phyloP scores from a whole-genome alignment of 2,888 invertebrate genomes.

The Bugulina stolonifera region DNA sequence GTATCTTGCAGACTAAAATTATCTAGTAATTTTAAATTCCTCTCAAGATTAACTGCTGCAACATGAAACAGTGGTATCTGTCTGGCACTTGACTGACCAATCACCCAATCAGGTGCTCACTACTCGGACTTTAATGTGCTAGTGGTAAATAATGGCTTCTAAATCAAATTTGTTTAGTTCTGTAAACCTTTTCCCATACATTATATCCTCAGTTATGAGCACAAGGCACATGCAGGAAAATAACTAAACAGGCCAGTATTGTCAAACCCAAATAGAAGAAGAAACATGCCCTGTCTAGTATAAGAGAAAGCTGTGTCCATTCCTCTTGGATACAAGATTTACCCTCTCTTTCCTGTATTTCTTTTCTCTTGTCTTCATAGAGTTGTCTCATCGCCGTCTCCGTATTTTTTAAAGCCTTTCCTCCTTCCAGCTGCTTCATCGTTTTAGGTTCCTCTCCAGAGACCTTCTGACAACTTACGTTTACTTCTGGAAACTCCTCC shows the following conservation, averaged over 20 bases:
- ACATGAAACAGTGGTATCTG: too few relatives aligned
- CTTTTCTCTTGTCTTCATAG: slow-evolving; percentile 37
- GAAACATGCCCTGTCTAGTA: slow-evolving; percentile 51
- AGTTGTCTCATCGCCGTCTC: neutral
- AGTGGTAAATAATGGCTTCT: too few relatives aligned
- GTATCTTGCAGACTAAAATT: too few relatives aligned
- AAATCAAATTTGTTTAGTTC: too few relatives aligned
- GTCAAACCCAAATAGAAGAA: slow-evolving; percentile 49
- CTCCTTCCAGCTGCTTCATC: neutral
- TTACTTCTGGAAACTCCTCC: neutral
- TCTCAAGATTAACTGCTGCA: too few relatives aligned
- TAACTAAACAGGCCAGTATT: slow-evolving; percentile 44
- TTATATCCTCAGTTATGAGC: too few relatives aligned
- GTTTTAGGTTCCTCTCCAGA: neutral
- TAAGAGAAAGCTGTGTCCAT: slow-evolving; percentile 50
- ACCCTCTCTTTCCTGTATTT: too few relatives aligned
- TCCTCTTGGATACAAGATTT: slow-evolving; percentile 50
- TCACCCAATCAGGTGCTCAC: too few relatives aligned
- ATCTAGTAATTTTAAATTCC: too few relatives aligned
- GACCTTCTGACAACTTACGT: neutral
- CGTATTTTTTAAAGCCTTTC: neutral
- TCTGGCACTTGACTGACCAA: too few relatives aligned
- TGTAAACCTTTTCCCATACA: too few relatives aligned
- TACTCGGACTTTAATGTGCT: too few relatives aligned
- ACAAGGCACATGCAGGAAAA: slow-evolving; percentile 48